These are phyloP conservation scores for Neofelis nebulosa DNA, from an alignment of 2,113 vertebrate species.

Conservation along the genomic window DNA sequence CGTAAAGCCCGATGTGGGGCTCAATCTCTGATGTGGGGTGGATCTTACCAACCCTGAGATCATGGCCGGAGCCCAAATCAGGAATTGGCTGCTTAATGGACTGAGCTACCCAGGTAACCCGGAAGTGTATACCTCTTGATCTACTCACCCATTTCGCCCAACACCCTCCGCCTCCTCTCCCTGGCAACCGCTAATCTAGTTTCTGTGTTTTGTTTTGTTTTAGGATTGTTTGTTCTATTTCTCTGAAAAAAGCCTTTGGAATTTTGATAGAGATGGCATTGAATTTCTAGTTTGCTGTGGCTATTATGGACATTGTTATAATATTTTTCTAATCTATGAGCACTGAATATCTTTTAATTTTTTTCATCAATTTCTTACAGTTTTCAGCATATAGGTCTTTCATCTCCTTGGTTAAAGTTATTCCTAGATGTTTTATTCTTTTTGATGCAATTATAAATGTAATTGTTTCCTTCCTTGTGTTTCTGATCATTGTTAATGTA, in stretches of 20 bases:
- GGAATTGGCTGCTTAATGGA: too few relatives aligned
- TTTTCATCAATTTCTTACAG: neutral
- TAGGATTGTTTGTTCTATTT: neutral
- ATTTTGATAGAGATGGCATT: neutral
- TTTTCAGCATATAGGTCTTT: neutral
- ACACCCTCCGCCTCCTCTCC: neutral
- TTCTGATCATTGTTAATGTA: neutral
- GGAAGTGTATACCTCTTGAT: too few relatives aligned
- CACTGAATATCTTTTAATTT: neutral
- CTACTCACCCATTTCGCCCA: neutral
- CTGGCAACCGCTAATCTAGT: neutral
- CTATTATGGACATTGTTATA: neutral
- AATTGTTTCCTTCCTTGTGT: neutral
- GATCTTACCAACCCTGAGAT: too few relatives aligned
- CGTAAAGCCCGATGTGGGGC: too few relatives aligned
- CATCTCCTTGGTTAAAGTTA: neutral
- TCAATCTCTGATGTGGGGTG: too few relatives aligned
- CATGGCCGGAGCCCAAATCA: too few relatives aligned
- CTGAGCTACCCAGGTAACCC: too few relatives aligned
- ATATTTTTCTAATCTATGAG: neutral
- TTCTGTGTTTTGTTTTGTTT: neutral
- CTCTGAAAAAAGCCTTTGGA: neutral
- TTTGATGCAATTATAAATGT: neutral
- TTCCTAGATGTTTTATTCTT: neutral
- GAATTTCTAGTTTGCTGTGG: neutral